Percentiles rank a stretch among this genome's conserved stretches.
Evolutionary conservation across 1,140 invertebrate genomes (phyloP).

Genomic region (Melitaea cinxia): DNA sequence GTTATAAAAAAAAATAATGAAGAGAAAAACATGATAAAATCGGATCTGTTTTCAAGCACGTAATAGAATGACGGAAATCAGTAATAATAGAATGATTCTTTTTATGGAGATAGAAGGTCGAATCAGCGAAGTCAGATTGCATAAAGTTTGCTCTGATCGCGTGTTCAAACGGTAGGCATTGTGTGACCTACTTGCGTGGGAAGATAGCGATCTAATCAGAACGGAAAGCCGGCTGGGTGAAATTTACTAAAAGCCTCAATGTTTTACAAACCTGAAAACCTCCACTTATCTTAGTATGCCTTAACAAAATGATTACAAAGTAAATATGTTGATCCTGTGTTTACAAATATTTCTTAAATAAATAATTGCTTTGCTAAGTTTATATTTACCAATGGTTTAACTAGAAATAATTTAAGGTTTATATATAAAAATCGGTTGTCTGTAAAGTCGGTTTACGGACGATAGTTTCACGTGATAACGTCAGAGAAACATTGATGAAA

Average conservation of each 20-base stretch:
- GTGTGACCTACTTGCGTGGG: constrained; percentile 35
- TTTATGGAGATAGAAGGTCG: not conserved
- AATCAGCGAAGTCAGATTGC: constrained; percentile 8
- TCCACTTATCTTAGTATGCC: constrained; percentile 20
- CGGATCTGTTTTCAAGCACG: not conserved
- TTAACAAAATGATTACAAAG: constrained; percentile 13
- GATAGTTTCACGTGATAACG: no score
- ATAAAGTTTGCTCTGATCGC: constrained; percentile 28
- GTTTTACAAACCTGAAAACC: constrained; percentile 24
- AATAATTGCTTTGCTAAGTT: constrained; percentile 42
- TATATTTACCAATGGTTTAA: not conserved
- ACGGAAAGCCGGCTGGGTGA: constrained; percentile 30
- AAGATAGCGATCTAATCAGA: constrained; percentile 36
- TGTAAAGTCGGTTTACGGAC: no score
- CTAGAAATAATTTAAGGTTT: no score
- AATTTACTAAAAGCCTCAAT: constrained; percentile 37
- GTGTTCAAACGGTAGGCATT: constrained; percentile 38
- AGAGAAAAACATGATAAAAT: not conserved
- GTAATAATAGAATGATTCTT: constrained; percentile 1
- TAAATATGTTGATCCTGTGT: not conserved
- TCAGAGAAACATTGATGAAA: no score
- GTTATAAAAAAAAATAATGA: not conserved
- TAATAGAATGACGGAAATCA: not conserved
- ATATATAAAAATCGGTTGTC: no score
- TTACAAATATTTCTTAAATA: not conserved